Base-by-base conservation (phyloP, 2,797 vertebrate species). In the Sebastolobus alascanus region DNA sequence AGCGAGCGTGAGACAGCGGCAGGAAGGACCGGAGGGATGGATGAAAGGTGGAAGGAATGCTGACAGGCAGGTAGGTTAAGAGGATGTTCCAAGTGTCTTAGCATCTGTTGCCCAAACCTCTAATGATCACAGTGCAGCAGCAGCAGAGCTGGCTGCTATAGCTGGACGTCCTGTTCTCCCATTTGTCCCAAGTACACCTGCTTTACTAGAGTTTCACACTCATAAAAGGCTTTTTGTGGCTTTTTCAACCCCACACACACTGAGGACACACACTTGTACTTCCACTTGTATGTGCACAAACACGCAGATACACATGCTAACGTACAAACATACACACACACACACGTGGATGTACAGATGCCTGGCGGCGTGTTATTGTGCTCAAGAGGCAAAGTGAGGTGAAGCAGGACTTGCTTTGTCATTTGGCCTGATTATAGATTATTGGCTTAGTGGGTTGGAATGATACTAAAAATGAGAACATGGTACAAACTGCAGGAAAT, bases 111-210 rank as follows among this genome's bases (percentile, higher is more conserved):
- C 85, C 58, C 64, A 85, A 88, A 75, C 84, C 80, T 85, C 8
- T 92, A 90, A 93, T 92, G 87, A 92, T 88, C 68, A 43, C n/a
- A 54, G 56, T 38, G 63, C 74, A 75, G 69, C 55, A 29, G 64
- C 13, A 84, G 60, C 75, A 68, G 79, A 22, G 75, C 73, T 60
- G 68, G 65, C 73, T 74, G 58, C 74, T 33, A 20, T 1, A 46
- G 52, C 60, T 82, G 72, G 68, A 80, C 66, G 56, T 83, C 80
- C 84, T 82, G 84, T 85, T 88, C 83, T 68, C 85, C 86, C 88
- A 90, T 93, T 93, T 92, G 85, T 87, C 84, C 80, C 25, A 54
- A 76, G 63, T 92, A 91, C 93, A 95, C 93, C 92, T 93, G 91
- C 92, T 94, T 94, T 92, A 87, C 75, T 77, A 71, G 90, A 85